These are phyloP conservation scores for Pseudomugil gertrudae DNA, from an alignment of 2,797 vertebrate genomes.

Conservation along the genomic window DNA sequence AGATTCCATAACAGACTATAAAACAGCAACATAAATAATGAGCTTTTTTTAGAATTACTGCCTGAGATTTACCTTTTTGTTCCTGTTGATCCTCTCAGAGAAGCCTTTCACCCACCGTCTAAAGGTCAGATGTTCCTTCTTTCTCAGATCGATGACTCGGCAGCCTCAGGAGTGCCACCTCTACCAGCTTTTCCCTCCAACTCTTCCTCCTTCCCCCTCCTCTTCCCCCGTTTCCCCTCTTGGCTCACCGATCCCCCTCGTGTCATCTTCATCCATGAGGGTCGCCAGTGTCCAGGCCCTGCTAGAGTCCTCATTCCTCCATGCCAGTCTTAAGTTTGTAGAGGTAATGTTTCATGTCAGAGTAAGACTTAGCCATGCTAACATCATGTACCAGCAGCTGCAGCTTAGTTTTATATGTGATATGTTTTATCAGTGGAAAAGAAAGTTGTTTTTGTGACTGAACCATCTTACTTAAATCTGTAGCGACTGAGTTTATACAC, in stretches of 20 bases:
- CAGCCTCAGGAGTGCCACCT: constrained; percentile 85
- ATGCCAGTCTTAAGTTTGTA: constrained; percentile 85
- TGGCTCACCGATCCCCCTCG: constrained; percentile 52
- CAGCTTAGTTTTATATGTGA: not conserved
- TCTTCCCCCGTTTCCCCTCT: constrained; percentile 40
- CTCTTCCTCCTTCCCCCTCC: constrained; percentile 45
- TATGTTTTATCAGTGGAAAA: no score
- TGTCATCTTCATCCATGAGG: constrained; percentile 48
- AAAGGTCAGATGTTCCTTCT: not conserved
- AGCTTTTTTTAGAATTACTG: not conserved
- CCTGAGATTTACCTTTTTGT: not conserved
- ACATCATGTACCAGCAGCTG: no score
- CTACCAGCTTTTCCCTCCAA: constrained; percentile 87
- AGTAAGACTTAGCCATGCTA: not conserved
- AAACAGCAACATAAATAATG: not conserved
- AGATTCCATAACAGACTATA: not conserved
- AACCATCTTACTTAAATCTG: not conserved
- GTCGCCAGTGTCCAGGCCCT: constrained; percentile 85
- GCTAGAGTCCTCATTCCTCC: constrained; percentile 85
- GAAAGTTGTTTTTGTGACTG: not conserved
- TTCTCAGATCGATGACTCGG: constrained; percentile 78
- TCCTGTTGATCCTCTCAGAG: not conserved
- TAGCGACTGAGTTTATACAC: not conserved
- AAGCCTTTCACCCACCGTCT: not conserved
- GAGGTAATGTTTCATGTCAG: constrained; percentile 71